phyloP scores from a whole-genome alignment of 2,888 invertebrate genomes.

The Melitaea athalia region DNA sequence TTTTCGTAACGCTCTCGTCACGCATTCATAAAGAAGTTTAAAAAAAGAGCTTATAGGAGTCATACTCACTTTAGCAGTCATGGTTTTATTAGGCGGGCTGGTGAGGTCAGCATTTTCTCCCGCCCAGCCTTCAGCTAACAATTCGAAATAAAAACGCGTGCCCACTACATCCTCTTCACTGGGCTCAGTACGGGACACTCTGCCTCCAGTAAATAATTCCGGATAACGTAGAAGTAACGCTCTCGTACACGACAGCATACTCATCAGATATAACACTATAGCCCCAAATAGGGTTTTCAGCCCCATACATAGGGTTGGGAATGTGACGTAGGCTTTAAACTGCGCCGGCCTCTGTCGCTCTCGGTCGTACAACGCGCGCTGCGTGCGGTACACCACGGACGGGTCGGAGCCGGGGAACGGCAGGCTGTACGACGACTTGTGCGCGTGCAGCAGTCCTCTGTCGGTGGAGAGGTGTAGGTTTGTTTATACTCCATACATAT shows the following conservation, averaged over 20 bases:
- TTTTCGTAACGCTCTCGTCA: too few relatives aligned
- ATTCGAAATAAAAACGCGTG: conserved; percentile 84
- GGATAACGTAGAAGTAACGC: conserved; percentile 55
- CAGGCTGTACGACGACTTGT: conserved; percentile 82
- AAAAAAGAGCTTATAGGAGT: too few relatives aligned
- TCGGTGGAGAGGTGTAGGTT: conserved; percentile 4
- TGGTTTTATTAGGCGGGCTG: conserved; percentile 82
- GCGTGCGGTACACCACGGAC: conserved; percentile 91
- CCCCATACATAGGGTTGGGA: conserved; percentile 68
- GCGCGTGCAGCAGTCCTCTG: conserved; percentile 80
- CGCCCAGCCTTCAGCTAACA: conserved; percentile 91
- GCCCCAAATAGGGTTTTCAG: conserved; percentile 81
- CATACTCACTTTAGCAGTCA: conserved; percentile 83
- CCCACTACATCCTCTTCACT: conserved; percentile 82
- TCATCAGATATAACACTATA: conserved; percentile 59
- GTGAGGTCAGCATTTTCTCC: conserved; percentile 75
- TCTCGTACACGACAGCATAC: conserved; percentile 47
- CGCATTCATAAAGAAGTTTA: too few relatives aligned
- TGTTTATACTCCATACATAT: too few relatives aligned
- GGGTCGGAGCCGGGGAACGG: conserved; percentile 93
- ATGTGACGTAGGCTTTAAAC: conserved; percentile 87
- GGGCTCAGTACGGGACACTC: conserved; percentile 86
- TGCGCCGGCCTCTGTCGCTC: conserved; percentile 89
- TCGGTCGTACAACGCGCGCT: conserved; percentile 87
- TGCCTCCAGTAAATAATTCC: conserved; percentile 86